Base-by-base conservation (phyloP, 2,888 invertebrate genomes). In the Drosophila silvestris region DNA sequence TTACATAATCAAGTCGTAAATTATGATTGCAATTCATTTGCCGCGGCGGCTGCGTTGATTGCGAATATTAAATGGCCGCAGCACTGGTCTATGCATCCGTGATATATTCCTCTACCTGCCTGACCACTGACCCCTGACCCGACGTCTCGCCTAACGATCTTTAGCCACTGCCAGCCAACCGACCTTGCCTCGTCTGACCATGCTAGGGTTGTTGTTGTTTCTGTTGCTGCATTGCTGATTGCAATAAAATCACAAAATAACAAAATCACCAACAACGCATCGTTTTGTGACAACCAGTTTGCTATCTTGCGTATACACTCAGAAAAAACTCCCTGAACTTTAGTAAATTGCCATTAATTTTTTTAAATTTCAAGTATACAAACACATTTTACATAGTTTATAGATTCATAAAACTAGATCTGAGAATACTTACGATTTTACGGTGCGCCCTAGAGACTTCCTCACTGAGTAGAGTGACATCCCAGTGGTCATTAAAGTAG, bases 121-220 rank as follows among this genome's bases (percentile, higher is more conserved):
- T 78, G 79, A 64, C 54, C 9, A 26, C 16, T 79, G 79, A 64
- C 54, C 26, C 9, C 47, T 47, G 26, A 16, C 26, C 56, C 37
- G 41, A 81, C 79, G 91, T 85, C 89, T 86, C 91, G 89, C 83
- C 91, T 85, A 89, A 91, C 84, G 84, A 91, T 92, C 89, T 89
- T 91, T 91, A 88, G 85, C 89, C 90, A 85, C 76, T 50, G 63
- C 50, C 70, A 61, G 74, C 44, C 66, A 58, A 60, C 52, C 53
- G 47, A 37, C 44, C 59, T 50, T 61, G 70, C 54, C 59, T 62
- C 62, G 64, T 44, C 74, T 67, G 62, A 32, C 63, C 53, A 58
- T 56, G 28, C 16, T 47, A 1, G 22, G 47, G 9, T 47, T 16
- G 47, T 47, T 33, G 28, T 33, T 54, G 26, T 44, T 54, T 3